phyloP scores from a whole-genome alignment of 1,140 invertebrate genomes.

The Plutomurus gul region DNA sequence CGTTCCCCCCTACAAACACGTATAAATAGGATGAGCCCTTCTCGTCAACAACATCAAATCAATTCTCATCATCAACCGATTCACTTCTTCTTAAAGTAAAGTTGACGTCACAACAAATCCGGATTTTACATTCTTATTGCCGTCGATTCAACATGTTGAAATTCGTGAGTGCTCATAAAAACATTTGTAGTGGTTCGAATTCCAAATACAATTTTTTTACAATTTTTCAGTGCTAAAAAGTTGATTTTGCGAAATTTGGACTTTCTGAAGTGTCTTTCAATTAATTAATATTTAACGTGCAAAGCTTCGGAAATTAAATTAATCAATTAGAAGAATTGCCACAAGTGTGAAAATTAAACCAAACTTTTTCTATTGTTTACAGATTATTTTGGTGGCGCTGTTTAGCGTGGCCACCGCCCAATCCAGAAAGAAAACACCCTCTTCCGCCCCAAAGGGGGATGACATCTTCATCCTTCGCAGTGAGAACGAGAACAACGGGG shows the following conservation, averaged over 20 bases:
- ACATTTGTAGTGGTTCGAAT: neutral
- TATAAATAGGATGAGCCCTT: constrained; percentile 4
- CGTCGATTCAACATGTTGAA: constrained; percentile 18
- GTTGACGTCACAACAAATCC: too few species aligned
- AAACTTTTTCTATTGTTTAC: too few species aligned
- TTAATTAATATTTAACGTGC: too few species aligned
- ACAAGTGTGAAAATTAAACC: too few species aligned
- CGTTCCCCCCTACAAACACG: too few species aligned
- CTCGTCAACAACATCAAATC: neutral
- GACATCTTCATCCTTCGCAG: constrained; percentile 35
- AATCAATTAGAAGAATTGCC: too few species aligned
- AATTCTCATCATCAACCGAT: neutral
- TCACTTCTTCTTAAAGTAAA: constrained; percentile 5
- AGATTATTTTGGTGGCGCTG: constrained; percentile 35
- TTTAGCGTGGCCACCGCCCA: constrained; percentile 33
- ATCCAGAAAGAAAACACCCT: neutral
- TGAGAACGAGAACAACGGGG: constrained; percentile 48
- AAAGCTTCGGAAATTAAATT: too few species aligned
- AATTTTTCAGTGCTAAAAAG: neutral
- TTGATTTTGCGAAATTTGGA: too few species aligned
- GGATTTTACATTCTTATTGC: neutral
- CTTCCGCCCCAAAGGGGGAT: neutral
- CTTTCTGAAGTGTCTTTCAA: too few species aligned
- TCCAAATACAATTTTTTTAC: neutral
- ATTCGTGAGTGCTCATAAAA: neutral